Base-by-base conservation (phyloP, 1,140 invertebrate genomes). In the Colletes latitarsis region DNA sequence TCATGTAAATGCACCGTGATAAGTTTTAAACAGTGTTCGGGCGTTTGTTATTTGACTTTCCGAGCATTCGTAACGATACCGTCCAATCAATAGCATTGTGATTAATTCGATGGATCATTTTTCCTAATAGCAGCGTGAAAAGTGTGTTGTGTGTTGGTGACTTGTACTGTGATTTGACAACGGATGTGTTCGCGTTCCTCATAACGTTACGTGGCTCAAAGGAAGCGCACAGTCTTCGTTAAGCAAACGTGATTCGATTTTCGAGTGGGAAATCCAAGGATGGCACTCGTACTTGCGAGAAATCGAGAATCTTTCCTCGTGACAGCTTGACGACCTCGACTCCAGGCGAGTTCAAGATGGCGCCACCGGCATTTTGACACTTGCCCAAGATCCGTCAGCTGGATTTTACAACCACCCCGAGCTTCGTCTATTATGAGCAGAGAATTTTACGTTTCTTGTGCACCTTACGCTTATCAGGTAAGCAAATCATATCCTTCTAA, bases 401-500 rank as follows among this genome's bases (percentile, higher is more conserved):
- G 90, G 89, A 91, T 89, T 88, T 87, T 81, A 84, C 69, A 63
- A 76, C 64, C 70, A 74, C 63, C 73, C 70, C 77, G 67, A 77
- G 72, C 60, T 15, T 39, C 70, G 60, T 76, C 75, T 89, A 92
- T 91, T 92, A 93, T 92, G 92, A 93, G 90, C 90, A 92, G 92
- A 90, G 91, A 92, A 89, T 92, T 93, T 73, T 91, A 89, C 90
- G 91, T 92, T 19, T 89, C 91, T 64, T 92, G 92, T 86, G 88
- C 90, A 81, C 89, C 91, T 85, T 93, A 92, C 89, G 88, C 89
- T 84, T 92, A 92, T 90, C 90, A 92, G 91, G 92, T 93, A 72
- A 90, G 90, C 81, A 10, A 21, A 60, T 75, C 21, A 57, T 74
- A 30, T n/a, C 43, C 58, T 53, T 43, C 55, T 53, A 64, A 57